Conservation (phyloP, 2,113 vertebrate species). For the Lophochroa leadbeateri region DNA sequence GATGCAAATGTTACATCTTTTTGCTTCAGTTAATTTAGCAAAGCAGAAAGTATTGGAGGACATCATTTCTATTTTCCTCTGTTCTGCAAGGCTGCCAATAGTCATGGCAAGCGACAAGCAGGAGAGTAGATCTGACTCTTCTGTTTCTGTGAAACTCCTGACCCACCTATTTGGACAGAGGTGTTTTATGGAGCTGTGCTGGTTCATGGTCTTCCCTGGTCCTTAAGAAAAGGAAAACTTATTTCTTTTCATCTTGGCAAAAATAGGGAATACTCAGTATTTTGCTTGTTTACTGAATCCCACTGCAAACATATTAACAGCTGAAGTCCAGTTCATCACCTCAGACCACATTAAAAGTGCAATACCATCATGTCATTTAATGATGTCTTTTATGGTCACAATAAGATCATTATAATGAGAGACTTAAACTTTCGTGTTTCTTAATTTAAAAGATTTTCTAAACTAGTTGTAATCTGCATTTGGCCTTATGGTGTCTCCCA, state of each 20-base stretch:
- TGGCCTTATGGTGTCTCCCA: conserved; percentile 71
- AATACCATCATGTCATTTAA: conserved; percentile 44
- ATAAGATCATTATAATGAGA: conserved; percentile 69
- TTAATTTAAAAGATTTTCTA: conserved; percentile 74
- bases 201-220: neutral
- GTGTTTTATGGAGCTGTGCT: neutral
- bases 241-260: neutral
- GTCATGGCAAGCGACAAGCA: neutral
- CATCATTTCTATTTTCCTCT: neutral
- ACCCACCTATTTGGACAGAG: neutral
- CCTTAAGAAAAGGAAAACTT: neutral
- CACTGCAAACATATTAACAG: neutral
- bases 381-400: conserved; percentile 65
- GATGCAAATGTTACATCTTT: neutral
- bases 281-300: conserved; percentile 18
- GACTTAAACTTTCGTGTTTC: conserved; percentile 73
- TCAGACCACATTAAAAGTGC: conserved; percentile 40
- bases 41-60: neutral
- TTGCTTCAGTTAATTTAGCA: neutral
- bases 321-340: neutral
- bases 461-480: conserved; percentile 71
- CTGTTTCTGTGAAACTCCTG: neutral
- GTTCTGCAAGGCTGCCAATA: neutral
- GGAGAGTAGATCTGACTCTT: neutral
- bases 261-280: neutral